A percentile compares a stretch with the other conserved stretches of the same genome.
phyloP scores from a whole-genome alignment of 2,797 vertebrate species.

The Anguilla pacifica region DNA sequence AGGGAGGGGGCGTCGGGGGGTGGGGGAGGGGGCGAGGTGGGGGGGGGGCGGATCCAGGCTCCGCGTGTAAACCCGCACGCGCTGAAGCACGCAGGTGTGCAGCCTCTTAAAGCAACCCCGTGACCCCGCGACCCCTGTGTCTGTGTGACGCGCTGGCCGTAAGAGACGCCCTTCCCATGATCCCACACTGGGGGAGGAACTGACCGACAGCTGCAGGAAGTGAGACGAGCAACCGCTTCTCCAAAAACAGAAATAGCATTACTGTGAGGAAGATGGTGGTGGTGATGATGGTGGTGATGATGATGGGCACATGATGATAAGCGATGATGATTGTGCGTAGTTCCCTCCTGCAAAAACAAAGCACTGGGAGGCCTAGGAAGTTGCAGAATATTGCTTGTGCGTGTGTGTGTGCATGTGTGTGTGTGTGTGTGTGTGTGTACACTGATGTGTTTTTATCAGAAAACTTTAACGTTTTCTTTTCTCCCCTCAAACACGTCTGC shows the following conservation, averaged over 20 bases:
- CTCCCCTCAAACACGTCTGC: background rate
- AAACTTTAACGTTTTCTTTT: background rate
- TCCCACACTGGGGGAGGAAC: too few relatives aligned
- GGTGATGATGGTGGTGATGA: background rate
- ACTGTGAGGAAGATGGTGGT: background rate
- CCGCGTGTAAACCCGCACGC: background rate
- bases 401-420: too few relatives aligned
- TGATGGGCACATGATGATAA: background rate
- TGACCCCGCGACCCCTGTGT: too few relatives aligned
- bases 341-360: background rate
- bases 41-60: slow-evolving; percentile 2
- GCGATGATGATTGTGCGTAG: too few relatives aligned
- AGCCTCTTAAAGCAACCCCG: too few relatives aligned
- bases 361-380: too few relatives aligned
- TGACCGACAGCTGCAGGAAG: too few relatives aligned
- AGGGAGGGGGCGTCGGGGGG: background rate
- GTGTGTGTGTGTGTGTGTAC: too few relatives aligned
- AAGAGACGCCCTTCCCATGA: too few relatives aligned
- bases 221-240: background rate
- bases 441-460: background rate
- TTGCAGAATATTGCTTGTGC: too few relatives aligned
- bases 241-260: background rate
- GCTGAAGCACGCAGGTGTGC: background rate
- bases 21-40: background rate
- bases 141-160: too few relatives aligned